Evolutionary conservation across 2,888 invertebrate species (phyloP), one percentile per base, ranked within the genome.

Genomic region (Argynnis bischoffii): DNA sequence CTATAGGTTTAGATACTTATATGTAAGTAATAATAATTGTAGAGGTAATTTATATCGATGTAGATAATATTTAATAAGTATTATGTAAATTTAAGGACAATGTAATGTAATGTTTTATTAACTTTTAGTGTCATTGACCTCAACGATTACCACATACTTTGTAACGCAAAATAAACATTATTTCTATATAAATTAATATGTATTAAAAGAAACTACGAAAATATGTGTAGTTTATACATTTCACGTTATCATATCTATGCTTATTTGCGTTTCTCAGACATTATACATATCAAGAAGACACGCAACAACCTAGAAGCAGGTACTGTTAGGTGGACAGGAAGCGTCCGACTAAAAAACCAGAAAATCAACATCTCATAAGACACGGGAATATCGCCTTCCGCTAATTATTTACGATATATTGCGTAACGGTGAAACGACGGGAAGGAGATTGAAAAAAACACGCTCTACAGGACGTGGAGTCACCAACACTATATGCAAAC

Each of bases 371-470:
- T 86, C 90, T 83, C 92, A 92, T 92, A 92, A 90, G 90, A 92
- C 92, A 92, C 92, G 87, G 84, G 90, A 85, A 90, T 90, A 92
- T 90, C 81, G 88, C 87, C 91, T 91, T 92, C 92, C 92, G 92
- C 90, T 92, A 92, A 92, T 92, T 92, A 92, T 92, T 92, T 89
- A 92, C 92, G 88, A 92, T 91, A 89, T 89, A 92, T 92, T 92
- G 87, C 92, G 86, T 92, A 92, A 92, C 92, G 92, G 92, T 91
- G 92, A 91, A 92, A 90, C 89, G 85, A 88, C 92, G 89, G 92
- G 92, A 92, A 89, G 87, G 87, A 86, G 89, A 79, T 84, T 82
- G 85, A 86, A 88, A 90, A 89, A 92, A 91, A 92, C 92, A 81
- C 77, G 90, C 82, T 87, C 81, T 78, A 86, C 90, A 90, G 92